Evolutionary conservation across 2,888 invertebrate genomes (phyloP).

Genomic region (Drosophila longiperda): DNA sequence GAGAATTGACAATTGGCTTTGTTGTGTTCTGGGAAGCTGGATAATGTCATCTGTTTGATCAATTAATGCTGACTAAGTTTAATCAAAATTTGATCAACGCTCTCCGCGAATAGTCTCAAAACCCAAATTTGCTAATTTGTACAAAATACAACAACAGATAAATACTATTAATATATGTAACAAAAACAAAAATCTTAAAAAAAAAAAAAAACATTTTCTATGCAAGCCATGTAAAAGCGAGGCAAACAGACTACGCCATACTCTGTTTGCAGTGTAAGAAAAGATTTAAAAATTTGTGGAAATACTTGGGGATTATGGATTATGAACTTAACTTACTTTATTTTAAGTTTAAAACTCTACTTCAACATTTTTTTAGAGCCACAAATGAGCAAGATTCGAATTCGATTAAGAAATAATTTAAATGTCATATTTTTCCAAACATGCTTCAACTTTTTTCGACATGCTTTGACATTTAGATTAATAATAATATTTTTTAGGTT

Average conservation of each 20-base stretch:
- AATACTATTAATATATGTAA: not conserved
- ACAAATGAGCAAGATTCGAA: not conserved
- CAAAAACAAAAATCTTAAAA: conserved; percentile 13
- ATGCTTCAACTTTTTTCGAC: not conserved
- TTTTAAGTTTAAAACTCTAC: not conserved
- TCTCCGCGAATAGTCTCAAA: not conserved
- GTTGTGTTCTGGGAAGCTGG: conserved; percentile 18
- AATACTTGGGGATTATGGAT: not conserved
- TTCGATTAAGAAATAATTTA: not conserved
- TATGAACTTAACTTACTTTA: not conserved
- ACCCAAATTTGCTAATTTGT: conserved; percentile 10
- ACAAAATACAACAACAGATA: not conserved
- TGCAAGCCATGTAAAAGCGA: not conserved
- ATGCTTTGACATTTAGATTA: not conserved
- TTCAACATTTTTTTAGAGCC: not conserved
- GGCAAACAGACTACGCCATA: not conserved
- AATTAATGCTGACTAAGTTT: conserved; percentile 27
- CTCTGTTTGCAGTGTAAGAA: not conserved
- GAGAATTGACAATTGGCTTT: conserved; percentile 17
- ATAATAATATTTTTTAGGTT: not conserved
- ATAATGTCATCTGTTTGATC: conserved; percentile 2
- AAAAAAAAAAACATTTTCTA: conserved; percentile 7
- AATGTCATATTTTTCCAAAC: not conserved
- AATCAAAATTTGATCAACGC: not conserved
- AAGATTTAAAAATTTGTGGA: no score